A percentile compares a stretch with the other conserved stretches of the same genome.
Evolutionary conservation across 2,888 invertebrate species (phyloP).

Genomic region (Periphyllus acericola): DNA sequence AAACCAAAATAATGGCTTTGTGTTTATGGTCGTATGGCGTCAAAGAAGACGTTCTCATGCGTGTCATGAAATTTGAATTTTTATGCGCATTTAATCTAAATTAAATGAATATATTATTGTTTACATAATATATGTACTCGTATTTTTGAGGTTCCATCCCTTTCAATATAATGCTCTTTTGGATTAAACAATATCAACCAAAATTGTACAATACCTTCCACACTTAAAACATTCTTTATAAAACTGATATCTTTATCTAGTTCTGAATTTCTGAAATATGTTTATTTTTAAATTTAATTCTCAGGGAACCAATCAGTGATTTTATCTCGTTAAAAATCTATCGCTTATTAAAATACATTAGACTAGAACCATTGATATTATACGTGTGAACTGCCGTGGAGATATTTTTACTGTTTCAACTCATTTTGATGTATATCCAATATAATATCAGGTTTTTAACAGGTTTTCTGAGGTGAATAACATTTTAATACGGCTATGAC

Average conservation of each 20-base stretch:
- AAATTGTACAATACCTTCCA: neutral
- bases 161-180: conserved; percentile 25
- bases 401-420: conserved; percentile 26
- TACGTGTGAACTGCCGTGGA: conserved; percentile 40
- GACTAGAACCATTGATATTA: conserved; percentile 9
- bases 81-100: conserved; percentile 4
- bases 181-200: neutral
- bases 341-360: conserved; percentile 33
- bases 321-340: conserved; percentile 29
- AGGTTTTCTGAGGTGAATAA: conserved; percentile 50
- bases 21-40: neutral
- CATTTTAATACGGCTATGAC: conserved; percentile 30
- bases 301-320: conserved; percentile 8
- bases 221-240: neutral
- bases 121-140: too few relatives aligned
- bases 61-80: conserved; percentile 32
- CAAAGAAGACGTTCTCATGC: neutral
- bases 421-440: conserved; percentile 6
- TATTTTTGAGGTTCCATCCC: neutral
- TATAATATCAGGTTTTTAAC: conserved; percentile 52
- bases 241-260: conserved; percentile 24
- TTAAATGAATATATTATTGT: neutral
- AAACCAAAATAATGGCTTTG: conserved; percentile 4
- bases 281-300: neutral
- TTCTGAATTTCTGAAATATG: neutral